Percentiles rank a stretch among this genome's conserved stretches.
Evolutionary conservation across 1,140 invertebrate species (phyloP).

Genomic region (Drosophila ananassae): DNA sequence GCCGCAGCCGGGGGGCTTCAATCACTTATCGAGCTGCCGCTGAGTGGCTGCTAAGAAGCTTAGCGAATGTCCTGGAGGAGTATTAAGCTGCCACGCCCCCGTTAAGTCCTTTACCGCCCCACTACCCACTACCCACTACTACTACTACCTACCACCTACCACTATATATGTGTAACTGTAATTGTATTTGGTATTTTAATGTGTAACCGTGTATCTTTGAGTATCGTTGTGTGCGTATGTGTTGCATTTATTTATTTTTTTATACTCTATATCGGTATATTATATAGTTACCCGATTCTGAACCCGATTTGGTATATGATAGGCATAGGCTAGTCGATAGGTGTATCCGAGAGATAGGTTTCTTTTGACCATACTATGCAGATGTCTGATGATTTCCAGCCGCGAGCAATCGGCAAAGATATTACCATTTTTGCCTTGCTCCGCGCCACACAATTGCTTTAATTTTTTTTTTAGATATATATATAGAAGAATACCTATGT

Average conservation of each 20-base stretch:
- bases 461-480: constrained; percentile 10
- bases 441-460: constrained; percentile 1
- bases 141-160: too few species aligned
- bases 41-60: constrained; percentile 32
- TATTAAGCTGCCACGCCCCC: constrained; percentile 25
- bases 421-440: constrained; percentile 63
- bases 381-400: constrained; percentile 82
- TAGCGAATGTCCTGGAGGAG: constrained; percentile 24
- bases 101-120: background rate
- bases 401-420: constrained; percentile 51
- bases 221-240: constrained; percentile 41
- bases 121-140: background rate
- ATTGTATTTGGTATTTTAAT: constrained; percentile 34
- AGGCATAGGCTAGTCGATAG: background rate
- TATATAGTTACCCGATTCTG: background rate
- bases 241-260: constrained; percentile 32
- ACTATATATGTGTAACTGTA: constrained; percentile 29
- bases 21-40: constrained; percentile 34
- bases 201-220: constrained; percentile 33
- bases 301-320: background rate
- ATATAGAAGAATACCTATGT: background rate
- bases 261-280: background rate
- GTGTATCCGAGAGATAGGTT: constrained; percentile 46
- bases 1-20: constrained; percentile 35
- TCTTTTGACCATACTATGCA: constrained; percentile 84